Evolutionary conservation across 2,888 invertebrate species (phyloP), one percentile per base, ranked within the genome.

Genomic region (Nysson spinosus): DNA sequence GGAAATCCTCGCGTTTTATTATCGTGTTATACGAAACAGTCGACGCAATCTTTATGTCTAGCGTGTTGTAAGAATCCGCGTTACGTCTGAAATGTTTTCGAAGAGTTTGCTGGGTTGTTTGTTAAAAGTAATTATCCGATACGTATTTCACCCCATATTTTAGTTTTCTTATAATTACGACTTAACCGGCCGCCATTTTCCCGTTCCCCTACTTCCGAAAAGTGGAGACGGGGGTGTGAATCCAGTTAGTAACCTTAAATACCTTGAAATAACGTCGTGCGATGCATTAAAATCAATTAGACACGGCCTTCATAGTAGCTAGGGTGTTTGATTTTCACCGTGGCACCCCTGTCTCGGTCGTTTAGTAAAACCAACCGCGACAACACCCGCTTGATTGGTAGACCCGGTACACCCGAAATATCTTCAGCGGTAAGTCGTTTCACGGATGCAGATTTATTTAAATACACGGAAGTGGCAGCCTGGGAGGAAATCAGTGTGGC

Each of bases 241-340:
- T 51, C 76, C 71, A 49, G 62, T 75, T 70, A 72, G 54, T 2
- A 22, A 7, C 24, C 43, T 69, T 82, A 82, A 86, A 72, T 86
- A 85, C 78, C 86, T 82, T 85, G 85, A 85, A 86, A 86, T 86
- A 67, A 69, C 71, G 64, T 75, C 77, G 69, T 61, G 43, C 69
- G 71, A 60, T 47, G 75, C 75, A 65, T 78, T 46, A 46, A 75
- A 82, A 86, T 85, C 77, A 78, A 86, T 86, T 85, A 65, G 83
- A 62, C 58, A 77, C 76, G 81, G 75, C 71, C 71, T 76, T 81
- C 78, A 66, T 63, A 68, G 56, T 20, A 46, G 47, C 63, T 56
- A 49, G 42, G 54, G 14, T 37, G 51, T 69, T 65, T 35, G 55
- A 63, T 58, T 61, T 66, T 58, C 72, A 57, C 57, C 54, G 37